Percentiles rank a stretch among this genome's conserved stretches.
phyloP scores from a whole-genome alignment of 2,113 vertebrate genomes.

The Clarias macrocephalus region DNA sequence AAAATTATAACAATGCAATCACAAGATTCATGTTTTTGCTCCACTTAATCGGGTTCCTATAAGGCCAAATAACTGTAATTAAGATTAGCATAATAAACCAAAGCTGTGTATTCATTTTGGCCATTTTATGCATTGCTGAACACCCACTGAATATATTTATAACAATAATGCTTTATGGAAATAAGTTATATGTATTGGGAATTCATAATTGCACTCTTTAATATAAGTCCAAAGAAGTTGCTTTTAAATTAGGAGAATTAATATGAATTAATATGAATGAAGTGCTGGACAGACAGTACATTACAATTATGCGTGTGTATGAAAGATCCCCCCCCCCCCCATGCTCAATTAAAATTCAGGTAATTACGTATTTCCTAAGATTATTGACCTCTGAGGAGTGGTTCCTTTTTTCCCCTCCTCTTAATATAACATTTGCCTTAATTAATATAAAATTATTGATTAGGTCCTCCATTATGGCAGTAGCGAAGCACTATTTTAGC shows the following conservation, averaged over 20 bases:
- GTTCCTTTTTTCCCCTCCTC: constrained; percentile 80
- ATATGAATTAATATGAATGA: constrained; percentile 78
- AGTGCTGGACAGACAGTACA: constrained; percentile 71
- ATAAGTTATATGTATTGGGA: constrained; percentile 80
- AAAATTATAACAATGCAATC: constrained; percentile 32
- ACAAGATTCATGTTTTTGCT: constrained; percentile 43
- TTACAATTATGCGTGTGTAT: constrained; percentile 73
- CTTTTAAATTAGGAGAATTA: constrained; percentile 81
- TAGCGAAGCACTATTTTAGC: constrained; percentile 59
- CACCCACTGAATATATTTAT: constrained; percentile 71
- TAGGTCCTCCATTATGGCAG: constrained; percentile 66
- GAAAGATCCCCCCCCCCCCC: constrained; percentile 61
- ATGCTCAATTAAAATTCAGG: constrained; percentile 81
- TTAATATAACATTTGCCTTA: constrained; percentile 82
- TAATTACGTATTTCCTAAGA: constrained; percentile 80
- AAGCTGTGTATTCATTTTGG: constrained; percentile 63
- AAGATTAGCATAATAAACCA: constrained; percentile 64
- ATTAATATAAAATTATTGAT: constrained; percentile 86
- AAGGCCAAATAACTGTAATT: constrained; percentile 61
- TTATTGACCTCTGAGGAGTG: constrained; percentile 83
- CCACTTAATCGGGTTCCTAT: constrained; percentile 54
- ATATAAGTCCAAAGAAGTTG: constrained; percentile 74
- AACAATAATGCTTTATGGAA: constrained; percentile 79
- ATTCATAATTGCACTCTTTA: constrained; percentile 81
- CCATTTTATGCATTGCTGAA: constrained; percentile 72